These are phyloP conservation scores for Druon quercuslanigerum DNA, from an alignment of 1,140 invertebrate species.

Conservation along the genomic window DNA sequence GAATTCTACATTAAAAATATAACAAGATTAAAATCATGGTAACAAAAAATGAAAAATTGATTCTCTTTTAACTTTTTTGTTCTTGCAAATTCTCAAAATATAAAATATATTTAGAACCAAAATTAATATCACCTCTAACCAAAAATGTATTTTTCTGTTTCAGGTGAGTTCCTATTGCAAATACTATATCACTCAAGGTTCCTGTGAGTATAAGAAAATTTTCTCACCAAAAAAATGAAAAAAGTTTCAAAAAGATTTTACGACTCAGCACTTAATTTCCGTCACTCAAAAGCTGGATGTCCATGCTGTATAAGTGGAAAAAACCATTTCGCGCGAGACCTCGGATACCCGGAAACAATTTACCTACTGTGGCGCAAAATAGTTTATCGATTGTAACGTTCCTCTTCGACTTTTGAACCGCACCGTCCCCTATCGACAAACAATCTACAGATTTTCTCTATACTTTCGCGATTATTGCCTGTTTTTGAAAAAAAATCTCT, in stretches of 20 bases:
- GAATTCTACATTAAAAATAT: no score
- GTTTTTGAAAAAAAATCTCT: background rate
- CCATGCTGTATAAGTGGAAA: background rate
- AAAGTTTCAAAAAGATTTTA: background rate
- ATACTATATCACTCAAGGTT: background rate
- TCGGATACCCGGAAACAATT: constrained; percentile 17
- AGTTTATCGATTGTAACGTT: constrained; percentile 28
- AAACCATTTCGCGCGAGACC: background rate
- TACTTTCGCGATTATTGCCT: background rate
- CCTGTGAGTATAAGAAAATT: background rate
- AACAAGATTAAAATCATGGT: no score
- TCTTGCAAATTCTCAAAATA: no score
- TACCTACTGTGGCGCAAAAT: constrained; percentile 26
- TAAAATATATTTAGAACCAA: no score
- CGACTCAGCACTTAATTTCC: background rate
- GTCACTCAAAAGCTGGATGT: background rate
- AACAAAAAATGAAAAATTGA: no score
- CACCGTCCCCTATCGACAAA: constrained; percentile 21
- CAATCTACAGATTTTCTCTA: constrained; percentile 27
- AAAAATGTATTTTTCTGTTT: no score
- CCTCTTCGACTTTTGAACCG: constrained; percentile 9
- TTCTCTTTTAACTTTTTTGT: no score
- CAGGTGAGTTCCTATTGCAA: background rate
- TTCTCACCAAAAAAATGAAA: background rate
- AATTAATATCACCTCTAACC: no score